A percentile compares a stretch with the other conserved stretches of the same genome.
phyloP scores from a whole-genome alignment of 2,888 invertebrate species.

The Phengaris alcon region DNA sequence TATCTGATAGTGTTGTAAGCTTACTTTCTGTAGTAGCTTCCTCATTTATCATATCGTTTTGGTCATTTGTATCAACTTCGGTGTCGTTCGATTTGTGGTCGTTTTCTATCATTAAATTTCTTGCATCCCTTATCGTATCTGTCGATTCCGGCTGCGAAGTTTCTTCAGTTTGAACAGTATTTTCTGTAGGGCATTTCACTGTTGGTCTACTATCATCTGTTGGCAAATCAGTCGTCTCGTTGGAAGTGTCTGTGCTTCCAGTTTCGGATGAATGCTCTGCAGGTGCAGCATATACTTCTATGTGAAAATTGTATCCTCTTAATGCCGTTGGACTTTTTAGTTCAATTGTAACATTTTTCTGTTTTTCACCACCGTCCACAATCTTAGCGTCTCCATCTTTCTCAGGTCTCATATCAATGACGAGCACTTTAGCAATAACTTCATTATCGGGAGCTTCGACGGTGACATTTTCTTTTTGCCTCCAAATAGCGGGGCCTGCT shows the following conservation, averaged over 20 bases:
- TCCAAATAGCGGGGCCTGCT: slow-evolving; percentile 64
- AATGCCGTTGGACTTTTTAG: slow-evolving; percentile 65
- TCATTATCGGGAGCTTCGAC: slow-evolving; percentile 53
- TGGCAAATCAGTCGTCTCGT: not conserved
- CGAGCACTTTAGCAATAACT: slow-evolving; percentile 54
- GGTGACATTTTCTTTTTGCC: slow-evolving; percentile 53
- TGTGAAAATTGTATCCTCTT: slow-evolving; percentile 60
- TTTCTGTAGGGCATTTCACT: slow-evolving; percentile 10
- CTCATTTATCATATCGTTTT: not conserved
- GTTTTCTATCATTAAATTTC: slow-evolving; percentile 5
- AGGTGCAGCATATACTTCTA: slow-evolving; percentile 54
- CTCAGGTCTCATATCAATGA: slow-evolving; percentile 59
- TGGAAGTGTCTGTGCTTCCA: slow-evolving; percentile 21
- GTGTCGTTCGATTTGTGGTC: not conserved
- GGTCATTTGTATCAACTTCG: not conserved
- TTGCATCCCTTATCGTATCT: slow-evolving; percentile 27
- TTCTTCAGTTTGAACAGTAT: not conserved
- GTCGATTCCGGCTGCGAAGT: not conserved
- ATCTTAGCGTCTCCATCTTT: slow-evolving; percentile 65
- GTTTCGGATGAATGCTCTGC: slow-evolving; percentile 33
- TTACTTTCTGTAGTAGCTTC: not conserved
- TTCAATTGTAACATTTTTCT: slow-evolving; percentile 60
- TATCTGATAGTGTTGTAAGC: not conserved
- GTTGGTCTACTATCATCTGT: slow-evolving; percentile 17
- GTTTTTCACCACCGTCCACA: slow-evolving; percentile 60